Evolutionary conservation across 2,113 vertebrate genomes (phyloP), one percentile per base, ranked within the genome.

Genomic region (Podiceps cristatus): DNA sequence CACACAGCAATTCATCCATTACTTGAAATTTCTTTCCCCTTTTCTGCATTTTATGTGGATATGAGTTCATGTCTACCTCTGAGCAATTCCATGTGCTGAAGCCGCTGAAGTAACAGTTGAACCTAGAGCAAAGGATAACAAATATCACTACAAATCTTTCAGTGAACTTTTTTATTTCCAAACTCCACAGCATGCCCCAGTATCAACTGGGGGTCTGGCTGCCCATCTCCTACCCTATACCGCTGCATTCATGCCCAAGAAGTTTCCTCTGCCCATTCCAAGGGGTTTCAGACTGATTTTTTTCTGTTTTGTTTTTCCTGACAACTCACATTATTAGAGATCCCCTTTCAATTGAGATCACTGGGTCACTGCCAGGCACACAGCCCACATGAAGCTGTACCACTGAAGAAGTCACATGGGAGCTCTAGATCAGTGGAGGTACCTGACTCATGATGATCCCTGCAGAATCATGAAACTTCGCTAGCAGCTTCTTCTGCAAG

Each of bases 381-480:
- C 7, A 35, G 29, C 19, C 45, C 25, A 10, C 42, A 44, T 1
- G 11, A 35, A 81, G 16, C 40, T 5, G 31, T 3, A 47, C 4
- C 45, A 14, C 20, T 45, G 10, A 19, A 31, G 37, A 75, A 52
- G 42, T 8, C 6, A 4, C 22, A 31, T 0, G 4, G 23, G 13
- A 68, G 35, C 13, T 74, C 14, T 13, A 2, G 0, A 69, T 25
- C 28, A 27, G 18, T 8, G 15, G 63, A 40, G n/a, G 20, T 17
- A 18, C 29, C 35, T 28, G 37, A 24, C 17, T 33, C 35, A 5
- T 1, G 13, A 17, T 0, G 3, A 27, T 2, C 4, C 45, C 55
- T 18, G 23, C 25, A 59, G 18, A 82, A 29, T 3, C 68, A 66
- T 0, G 0, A 66, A 37, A 9, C 17, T 66, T 19, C 4, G 1